Percentiles rank a stretch among this genome's conserved stretches.
These are phyloP conservation scores for Sylvia atricapilla DNA, from an alignment of 2,113 vertebrate species.

Conservation along the genomic window DNA sequence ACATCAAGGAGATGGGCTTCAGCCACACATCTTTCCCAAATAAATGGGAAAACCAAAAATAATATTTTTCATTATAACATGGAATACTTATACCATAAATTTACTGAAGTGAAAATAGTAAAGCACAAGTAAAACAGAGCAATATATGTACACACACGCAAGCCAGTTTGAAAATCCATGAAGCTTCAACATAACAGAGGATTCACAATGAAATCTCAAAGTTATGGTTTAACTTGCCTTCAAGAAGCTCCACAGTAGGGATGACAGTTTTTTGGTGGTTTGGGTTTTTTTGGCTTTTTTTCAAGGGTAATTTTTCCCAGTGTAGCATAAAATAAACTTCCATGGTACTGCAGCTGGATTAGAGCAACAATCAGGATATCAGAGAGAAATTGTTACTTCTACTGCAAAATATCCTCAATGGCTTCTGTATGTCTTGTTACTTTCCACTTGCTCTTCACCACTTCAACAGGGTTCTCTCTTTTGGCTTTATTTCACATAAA, in stretches of 20 bases:
- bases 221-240: background rate
- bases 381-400: background rate
- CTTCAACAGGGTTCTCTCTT: background rate
- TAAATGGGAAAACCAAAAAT: background rate
- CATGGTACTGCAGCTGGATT: background rate
- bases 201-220: background rate
- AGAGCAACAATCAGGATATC: background rate
- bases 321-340: background rate
- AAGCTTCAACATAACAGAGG: accelerated
- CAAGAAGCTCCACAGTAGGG: background rate
- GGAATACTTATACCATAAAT: background rate
- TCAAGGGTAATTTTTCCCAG: background rate
- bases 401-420: background rate
- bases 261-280: background rate
- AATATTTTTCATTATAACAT: background rate
- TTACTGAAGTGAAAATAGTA: background rate
- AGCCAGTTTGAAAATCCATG: background rate
- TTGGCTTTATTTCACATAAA: background rate
- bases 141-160: background rate
- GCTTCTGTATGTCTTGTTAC: background rate
- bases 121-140: background rate
- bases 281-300: background rate
- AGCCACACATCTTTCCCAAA: background rate
- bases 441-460: background rate
- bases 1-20: background rate